Percentiles rank a stretch among this genome's conserved stretches.
Evolutionary conservation across 1,140 invertebrate species (phyloP).

Genomic region (Dermatophagoides farinae): DNA sequence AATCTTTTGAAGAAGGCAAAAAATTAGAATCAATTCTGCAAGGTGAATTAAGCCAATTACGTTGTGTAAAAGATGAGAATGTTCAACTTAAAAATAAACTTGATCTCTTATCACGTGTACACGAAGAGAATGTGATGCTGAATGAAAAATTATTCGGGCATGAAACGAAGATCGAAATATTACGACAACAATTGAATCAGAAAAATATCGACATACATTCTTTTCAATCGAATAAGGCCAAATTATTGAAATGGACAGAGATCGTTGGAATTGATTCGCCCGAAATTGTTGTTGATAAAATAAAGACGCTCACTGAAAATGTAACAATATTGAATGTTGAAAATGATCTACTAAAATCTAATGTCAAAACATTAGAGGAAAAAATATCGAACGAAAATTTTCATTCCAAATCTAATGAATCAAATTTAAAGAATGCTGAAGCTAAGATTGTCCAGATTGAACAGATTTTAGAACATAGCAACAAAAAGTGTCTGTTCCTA

Average conservation of each 20-base stretch:
- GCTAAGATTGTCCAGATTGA: background rate
- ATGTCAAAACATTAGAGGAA: background rate
- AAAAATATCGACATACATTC: background rate
- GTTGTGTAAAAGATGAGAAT: background rate
- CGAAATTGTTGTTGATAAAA: background rate
- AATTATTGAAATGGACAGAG: background rate
- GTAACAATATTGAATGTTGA: background rate
- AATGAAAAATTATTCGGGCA: background rate
- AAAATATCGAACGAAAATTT: background rate
- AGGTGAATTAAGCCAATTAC: background rate
- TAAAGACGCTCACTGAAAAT: background rate
- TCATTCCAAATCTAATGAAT: background rate
- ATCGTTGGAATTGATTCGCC: conserved; percentile 2
- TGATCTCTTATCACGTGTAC: background rate
- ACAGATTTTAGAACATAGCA: background rate
- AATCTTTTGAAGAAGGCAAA: background rate
- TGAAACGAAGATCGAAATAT: background rate
- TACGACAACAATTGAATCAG: background rate
- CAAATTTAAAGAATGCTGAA: background rate
- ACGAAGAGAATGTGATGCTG: background rate
- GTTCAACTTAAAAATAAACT: background rate
- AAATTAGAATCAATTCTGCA: background rate
- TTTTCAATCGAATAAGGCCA: background rate
- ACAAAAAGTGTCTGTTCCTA: conserved; percentile 8
- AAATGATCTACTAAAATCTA: background rate